Evolutionary conservation across 2,113 vertebrate species (phyloP).

Genomic region (Nesogale talazaci): DNA sequence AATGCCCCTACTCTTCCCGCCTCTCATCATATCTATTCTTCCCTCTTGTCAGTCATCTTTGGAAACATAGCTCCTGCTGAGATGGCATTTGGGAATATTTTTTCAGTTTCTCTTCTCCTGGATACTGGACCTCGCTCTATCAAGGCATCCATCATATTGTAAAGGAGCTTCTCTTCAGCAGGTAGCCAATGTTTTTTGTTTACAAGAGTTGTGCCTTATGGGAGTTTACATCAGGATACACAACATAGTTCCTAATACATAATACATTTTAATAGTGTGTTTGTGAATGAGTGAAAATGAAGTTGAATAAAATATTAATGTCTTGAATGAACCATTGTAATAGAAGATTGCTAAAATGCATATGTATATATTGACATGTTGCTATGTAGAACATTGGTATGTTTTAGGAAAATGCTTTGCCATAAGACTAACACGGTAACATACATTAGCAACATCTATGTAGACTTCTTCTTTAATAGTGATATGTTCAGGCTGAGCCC

Average conservation of each 20-base stretch:
- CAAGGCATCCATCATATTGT: background rate
- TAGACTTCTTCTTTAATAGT: too few relatives aligned
- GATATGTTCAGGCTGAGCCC: too few relatives aligned
- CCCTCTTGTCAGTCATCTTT: background rate
- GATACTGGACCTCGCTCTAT: background rate
- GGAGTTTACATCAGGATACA: background rate
- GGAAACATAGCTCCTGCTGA: constrained; percentile 24
- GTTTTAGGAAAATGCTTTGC: too few relatives aligned
- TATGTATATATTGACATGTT: too few relatives aligned
- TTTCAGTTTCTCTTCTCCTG: background rate
- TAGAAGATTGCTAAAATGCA: too few relatives aligned
- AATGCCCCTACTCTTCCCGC: background rate
- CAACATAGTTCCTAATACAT: background rate
- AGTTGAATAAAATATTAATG: too few relatives aligned
- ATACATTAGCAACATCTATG: too few relatives aligned
- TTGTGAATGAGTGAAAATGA: too few relatives aligned
- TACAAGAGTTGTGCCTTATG: background rate
- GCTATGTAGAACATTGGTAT: too few relatives aligned
- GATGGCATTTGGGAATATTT: background rate
- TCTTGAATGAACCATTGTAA: too few relatives aligned
- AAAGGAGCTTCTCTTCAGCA: background rate
- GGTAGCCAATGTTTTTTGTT: background rate
- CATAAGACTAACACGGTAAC: too few relatives aligned
- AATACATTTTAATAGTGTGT: too few relatives aligned
- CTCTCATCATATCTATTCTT: background rate